These are phyloP conservation scores for Lepeophtheirus nordmannii DNA, from an alignment of 2,888 invertebrate species.

Conservation along the genomic window DNA sequence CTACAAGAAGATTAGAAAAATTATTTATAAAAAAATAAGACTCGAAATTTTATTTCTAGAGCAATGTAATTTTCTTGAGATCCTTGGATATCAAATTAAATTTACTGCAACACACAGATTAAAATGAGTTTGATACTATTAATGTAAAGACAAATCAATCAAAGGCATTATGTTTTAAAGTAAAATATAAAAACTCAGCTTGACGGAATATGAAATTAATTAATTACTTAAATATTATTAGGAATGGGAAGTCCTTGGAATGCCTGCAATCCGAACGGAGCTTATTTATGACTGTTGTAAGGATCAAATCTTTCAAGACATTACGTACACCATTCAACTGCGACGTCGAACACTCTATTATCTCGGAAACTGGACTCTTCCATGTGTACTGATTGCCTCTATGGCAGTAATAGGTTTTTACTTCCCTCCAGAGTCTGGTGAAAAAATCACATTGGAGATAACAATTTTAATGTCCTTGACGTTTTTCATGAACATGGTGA, in stretches of 20 bases:
- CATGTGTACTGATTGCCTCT: conserved; percentile 22
- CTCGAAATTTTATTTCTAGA: no score
- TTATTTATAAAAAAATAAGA: no score
- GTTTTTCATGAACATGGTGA: conserved; percentile 24
- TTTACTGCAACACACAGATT: no score
- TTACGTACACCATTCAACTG: not conserved
- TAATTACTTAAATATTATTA: no score
- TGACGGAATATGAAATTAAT: no score
- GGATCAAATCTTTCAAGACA: not conserved
- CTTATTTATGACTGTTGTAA: not conserved
- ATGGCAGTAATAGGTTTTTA: conserved; percentile 24
- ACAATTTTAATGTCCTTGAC: conserved; percentile 24
- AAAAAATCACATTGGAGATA: conserved; percentile 23
- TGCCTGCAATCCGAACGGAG: not conserved
- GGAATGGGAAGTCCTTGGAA: conserved; percentile 15
- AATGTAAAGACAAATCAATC: no score
- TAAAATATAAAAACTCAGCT: no score
- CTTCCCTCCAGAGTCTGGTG: conserved; percentile 24
- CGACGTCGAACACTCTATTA: conserved; percentile 25
- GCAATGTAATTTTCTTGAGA: no score
- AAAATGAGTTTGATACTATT: no score
- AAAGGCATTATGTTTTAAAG: no score
- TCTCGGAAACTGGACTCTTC: conserved; percentile 20
- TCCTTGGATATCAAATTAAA: no score
- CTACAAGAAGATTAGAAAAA: no score